A percentile compares a stretch with the other conserved stretches of the same genome.
Evolutionary conservation across 2,113 vertebrate genomes (phyloP).

Genomic region (Antechinus flavipes): DNA sequence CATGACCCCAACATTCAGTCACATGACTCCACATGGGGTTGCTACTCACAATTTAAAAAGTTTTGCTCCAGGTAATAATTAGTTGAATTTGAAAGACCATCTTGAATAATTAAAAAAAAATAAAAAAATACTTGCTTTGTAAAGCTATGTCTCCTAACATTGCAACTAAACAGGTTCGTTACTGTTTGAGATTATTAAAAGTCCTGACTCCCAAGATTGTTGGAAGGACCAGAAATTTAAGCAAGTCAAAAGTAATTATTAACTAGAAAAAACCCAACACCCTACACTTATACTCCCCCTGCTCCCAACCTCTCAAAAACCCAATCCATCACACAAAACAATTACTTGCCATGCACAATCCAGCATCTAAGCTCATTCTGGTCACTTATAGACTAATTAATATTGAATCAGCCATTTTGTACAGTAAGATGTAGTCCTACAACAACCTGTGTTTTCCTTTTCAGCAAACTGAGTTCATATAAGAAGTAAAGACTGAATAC

Average conservation of each 20-base stretch:
- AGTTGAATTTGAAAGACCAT: slow-evolving; percentile 56
- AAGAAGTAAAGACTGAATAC: background rate
- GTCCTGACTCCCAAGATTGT: slow-evolving; percentile 39
- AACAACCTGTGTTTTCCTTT: background rate
- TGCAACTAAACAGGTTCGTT: slow-evolving; percentile 59
- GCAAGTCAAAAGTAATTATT: slow-evolving; percentile 38
- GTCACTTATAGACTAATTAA: slow-evolving; percentile 68
- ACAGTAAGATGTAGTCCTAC: slow-evolving; percentile 60
- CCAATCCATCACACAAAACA: background rate
- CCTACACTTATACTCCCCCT: too few relatives aligned
- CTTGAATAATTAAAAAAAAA: slow-evolving; percentile 32
- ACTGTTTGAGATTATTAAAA: slow-evolving; percentile 71
- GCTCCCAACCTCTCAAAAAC: too few relatives aligned
- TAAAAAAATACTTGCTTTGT: slow-evolving; percentile 53
- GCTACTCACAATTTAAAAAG: too few relatives aligned
- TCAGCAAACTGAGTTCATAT: background rate
- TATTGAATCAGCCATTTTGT: slow-evolving; percentile 19
- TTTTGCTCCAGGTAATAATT: background rate
- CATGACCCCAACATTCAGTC: too few relatives aligned
- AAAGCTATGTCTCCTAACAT: slow-evolving; percentile 61
- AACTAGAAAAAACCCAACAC: background rate
- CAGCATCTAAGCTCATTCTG: slow-evolving; percentile 45
- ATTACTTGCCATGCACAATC: slow-evolving; percentile 66
- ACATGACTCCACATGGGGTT: too few relatives aligned
- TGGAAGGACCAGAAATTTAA: slow-evolving; percentile 35